These are phyloP conservation scores for Cremastobaeus sp. DNA, from an alignment of 2,888 invertebrate genomes.

Conservation along the genomic window DNA sequence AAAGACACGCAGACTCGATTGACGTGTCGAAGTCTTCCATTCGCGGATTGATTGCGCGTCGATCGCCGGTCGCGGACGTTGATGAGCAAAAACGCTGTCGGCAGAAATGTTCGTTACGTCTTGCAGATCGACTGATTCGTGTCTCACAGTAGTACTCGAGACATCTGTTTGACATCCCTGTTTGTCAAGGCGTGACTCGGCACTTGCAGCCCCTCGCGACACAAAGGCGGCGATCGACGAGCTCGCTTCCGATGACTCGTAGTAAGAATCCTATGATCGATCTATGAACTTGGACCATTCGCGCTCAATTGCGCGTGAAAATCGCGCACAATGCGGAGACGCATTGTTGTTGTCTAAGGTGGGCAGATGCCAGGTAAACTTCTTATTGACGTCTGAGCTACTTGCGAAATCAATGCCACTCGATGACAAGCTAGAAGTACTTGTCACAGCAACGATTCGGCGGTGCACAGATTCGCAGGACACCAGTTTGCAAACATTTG, in stretches of 20 bases:
- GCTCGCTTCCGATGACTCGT: slow-evolving; percentile 58
- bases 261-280: slow-evolving; percentile 73
- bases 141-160: slow-evolving; percentile 50
- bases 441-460: neutral
- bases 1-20: slow-evolving; percentile 15
- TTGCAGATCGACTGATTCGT: slow-evolving; percentile 18
- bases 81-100: too few species aligned
- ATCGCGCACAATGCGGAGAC: slow-evolving; percentile 73
- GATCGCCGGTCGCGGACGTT: too few species aligned
- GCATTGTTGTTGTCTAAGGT: slow-evolving; percentile 49
- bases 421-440: slow-evolving; percentile 21
- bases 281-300: slow-evolving; percentile 72
- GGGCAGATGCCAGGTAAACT: slow-evolving; percentile 64
- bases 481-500: neutral
- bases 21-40: neutral
- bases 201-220: slow-evolving; percentile 73
- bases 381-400: slow-evolving; percentile 33
- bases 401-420: slow-evolving; percentile 33
- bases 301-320: slow-evolving; percentile 77
- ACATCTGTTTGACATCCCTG: slow-evolving; percentile 79
- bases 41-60: too few species aligned
- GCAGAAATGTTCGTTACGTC: slow-evolving; percentile 32
- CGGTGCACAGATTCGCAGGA: neutral
- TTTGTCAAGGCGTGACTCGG: slow-evolving; percentile 79
- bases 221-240: slow-evolving; percentile 68